Percentiles rank a stretch among this genome's conserved stretches.
Conservation (phyloP, 2,113 vertebrate genomes). For the Athene noctua region DNA sequence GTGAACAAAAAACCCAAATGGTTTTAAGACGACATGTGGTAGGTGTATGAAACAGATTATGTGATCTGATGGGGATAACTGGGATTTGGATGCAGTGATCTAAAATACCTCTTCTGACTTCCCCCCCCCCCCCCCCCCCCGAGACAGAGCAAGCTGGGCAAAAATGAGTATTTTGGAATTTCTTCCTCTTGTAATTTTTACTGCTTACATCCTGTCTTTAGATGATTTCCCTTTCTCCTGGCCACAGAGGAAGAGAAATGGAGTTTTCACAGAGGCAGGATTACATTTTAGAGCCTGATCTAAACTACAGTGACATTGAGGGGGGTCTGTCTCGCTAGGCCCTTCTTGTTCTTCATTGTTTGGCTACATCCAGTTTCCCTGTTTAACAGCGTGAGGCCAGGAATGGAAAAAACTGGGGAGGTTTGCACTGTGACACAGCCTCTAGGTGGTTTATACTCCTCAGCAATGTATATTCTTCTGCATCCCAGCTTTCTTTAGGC, state of each 20-base stretch:
- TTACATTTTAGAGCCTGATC: neutral
- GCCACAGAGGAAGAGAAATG: neutral
- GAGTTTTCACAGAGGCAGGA: neutral
- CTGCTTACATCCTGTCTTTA: neutral
- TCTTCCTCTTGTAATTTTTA: neutral
- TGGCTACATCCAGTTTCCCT: neutral
- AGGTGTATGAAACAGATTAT: neutral
- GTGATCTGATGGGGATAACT: neutral
- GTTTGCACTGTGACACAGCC: neutral
- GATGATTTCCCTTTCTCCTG: neutral
- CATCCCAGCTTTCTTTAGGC: neutral
- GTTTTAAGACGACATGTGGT: neutral
- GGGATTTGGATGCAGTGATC: neutral
- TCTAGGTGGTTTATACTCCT: neutral
- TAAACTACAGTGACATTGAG: neutral
- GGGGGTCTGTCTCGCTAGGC: neutral
- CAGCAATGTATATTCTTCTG: neutral
- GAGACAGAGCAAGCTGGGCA: neutral
- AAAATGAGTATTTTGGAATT: neutral
- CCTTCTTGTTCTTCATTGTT: neutral
- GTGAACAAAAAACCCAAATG: neutral
- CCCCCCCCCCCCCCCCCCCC: too few relatives aligned
- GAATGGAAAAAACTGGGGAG: neutral
- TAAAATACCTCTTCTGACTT: neutral
- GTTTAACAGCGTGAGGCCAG: rapidly evolving